Percentiles rank a stretch among this genome's conserved stretches.
phyloP scores from a whole-genome alignment of 2,113 vertebrate species.

The Microcebus jonahi region DNA sequence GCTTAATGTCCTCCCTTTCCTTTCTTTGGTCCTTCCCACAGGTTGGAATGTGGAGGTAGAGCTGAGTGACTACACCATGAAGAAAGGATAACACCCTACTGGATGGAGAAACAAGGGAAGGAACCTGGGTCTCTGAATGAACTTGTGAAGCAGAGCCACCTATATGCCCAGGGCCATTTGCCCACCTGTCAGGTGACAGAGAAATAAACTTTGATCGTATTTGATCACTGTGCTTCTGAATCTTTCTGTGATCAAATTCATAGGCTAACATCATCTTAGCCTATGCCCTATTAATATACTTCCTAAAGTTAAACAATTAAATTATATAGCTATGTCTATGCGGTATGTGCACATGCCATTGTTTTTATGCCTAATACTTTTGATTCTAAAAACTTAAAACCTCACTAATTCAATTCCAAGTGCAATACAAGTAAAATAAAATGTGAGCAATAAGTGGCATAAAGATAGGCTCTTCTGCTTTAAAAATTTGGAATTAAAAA shows the following conservation, averaged over 20 bases:
- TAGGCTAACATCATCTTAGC: neutral
- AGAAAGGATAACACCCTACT: neutral
- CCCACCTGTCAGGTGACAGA: neutral
- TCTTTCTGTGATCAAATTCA: neutral
- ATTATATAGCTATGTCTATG: neutral
- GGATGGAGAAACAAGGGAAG: neutral
- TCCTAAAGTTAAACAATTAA: constrained; percentile 6
- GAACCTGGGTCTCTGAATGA: neutral
- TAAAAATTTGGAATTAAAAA: neutral
- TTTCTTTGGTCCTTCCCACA: neutral
- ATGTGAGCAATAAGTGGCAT: neutral
- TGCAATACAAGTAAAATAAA: constrained; percentile 24
- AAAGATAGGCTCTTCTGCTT: constrained; percentile 3
- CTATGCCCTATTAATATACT: neutral
- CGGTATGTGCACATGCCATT: neutral
- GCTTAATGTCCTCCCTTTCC: neutral
- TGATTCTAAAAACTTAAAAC: neutral
- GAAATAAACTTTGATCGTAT: constrained; percentile 24
- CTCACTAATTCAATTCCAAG: neutral
- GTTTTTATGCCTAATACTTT: constrained; percentile 15
- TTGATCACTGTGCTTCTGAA: neutral
- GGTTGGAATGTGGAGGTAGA: neutral
- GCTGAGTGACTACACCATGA: neutral
- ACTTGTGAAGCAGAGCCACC: neutral
- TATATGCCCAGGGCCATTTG: neutral